Evolutionary conservation across 64 coral and sea anemone genomes (phyloP), one percentile per base, ranked within the genome.

Genomic region (Montipora foliosa): DNA sequence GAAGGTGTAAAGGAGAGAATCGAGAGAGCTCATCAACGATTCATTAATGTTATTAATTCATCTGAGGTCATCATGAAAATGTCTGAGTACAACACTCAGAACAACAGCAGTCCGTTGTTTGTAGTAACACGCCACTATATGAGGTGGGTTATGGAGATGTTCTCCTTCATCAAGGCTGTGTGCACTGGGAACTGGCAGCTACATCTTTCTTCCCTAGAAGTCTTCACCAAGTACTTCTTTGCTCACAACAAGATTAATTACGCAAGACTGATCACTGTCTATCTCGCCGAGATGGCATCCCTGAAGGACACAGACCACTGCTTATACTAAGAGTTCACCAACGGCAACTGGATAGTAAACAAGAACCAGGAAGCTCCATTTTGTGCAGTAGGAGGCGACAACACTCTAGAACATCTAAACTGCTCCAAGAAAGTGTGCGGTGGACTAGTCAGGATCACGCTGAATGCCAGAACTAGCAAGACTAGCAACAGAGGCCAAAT

Each of bases 71-170:
- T 22, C 58, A 74, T 1, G 12, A 88, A 88, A 22, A 88, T 88
- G 69, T 6, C 46, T 8, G 5, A 50, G 74, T 88, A 52, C 67
- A 2, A 88, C 7, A 15, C 21, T 52, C 45, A 74, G 3, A 10
- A 76, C 50, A 16, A 51, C 7, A 17, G 75, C 17, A 16, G 37
- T 75, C 68, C 86, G 19, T 2, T 73, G 47, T 75, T 88, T 22
- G 11, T 74, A 22, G 11, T 88, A 29, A 73, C 64, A 12, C 67
- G 67, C 3, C 2, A 13, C 8, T 88, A 88, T 19, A 75, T 78
- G 74, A 10, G 10, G 13, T 78, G 77, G 87, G 74, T 89, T 55
- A 89, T 77, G 45, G 87, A 89, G 87, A 89, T 89, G 87, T 55
- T 89, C 49, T 20, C 58, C 1, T 89, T 89, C 50, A 89, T 89